Percentiles rank a stretch among this genome's conserved stretches.
Conservation (phyloP, 2,888 invertebrate genomes). For the Silvanus unidentatus region DNA sequence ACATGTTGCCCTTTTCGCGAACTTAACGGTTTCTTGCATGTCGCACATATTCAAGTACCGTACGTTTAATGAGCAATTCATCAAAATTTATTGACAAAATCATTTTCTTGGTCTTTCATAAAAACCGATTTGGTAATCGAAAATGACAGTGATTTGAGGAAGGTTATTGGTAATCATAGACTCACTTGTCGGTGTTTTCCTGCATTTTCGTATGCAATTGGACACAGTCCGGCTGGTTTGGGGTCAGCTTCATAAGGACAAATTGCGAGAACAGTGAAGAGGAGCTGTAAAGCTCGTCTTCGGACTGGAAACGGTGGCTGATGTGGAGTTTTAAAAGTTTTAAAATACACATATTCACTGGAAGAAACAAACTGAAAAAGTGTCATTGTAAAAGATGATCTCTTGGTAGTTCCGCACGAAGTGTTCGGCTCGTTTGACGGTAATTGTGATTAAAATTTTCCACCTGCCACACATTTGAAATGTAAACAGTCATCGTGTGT, state of each 20-base stretch:
- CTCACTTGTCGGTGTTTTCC: slow-evolving; percentile 16
- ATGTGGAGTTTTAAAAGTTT: slow-evolving; percentile 54
- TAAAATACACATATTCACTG: slow-evolving; percentile 57
- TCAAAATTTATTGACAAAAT: no score
- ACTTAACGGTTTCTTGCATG: slow-evolving; percentile 25
- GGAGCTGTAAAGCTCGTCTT: slow-evolving; percentile 18
- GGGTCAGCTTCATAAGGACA: slow-evolving; percentile 21
- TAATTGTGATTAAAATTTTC: no score
- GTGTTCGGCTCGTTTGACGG: no score
- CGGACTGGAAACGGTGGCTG: slow-evolving; percentile 39
- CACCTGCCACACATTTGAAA: no score
- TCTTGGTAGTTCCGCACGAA: no score
- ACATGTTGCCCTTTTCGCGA: slow-evolving; percentile 27
- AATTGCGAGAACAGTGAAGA: slow-evolving; percentile 28
- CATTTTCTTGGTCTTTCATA: no score
- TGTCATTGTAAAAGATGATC: no score
- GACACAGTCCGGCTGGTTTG: slow-evolving; percentile 19
- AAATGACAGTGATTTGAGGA: neutral
- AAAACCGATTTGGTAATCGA: no score
- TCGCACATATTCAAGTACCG: no score
- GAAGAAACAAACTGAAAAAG: no score
- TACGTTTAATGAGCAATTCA: neutral
- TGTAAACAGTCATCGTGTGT: no score
- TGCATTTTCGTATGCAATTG: slow-evolving; percentile 21
- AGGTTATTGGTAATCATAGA: neutral